Conservation (phyloP, 2,113 vertebrate genomes). For the Varanus komodoensis region DNA sequence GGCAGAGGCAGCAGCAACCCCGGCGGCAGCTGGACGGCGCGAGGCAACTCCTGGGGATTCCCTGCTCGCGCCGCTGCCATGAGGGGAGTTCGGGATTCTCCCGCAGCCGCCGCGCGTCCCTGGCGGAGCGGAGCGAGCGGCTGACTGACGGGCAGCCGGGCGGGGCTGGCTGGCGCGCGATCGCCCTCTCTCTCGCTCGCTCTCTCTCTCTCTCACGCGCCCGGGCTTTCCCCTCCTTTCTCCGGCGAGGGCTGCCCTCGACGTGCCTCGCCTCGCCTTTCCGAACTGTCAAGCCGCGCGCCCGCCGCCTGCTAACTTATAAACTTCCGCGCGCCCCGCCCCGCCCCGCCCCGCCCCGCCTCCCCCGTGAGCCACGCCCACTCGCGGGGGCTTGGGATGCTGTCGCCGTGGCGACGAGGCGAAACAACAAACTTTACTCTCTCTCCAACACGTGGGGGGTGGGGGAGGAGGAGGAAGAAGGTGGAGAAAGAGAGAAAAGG, state of each 20-base stretch:
- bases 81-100: constrained; percentile 39
- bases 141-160: constrained; percentile 39
- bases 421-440: constrained; percentile 77
- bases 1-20: constrained; percentile 27
- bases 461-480: constrained; percentile 42
- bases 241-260: constrained; percentile 27
- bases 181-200: not conserved
- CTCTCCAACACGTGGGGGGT: constrained; percentile 62
- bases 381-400: constrained; percentile 54
- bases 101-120: constrained; percentile 9
- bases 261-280: constrained; percentile 45
- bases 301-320: constrained; percentile 76
- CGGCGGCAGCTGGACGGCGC: constrained; percentile 60
- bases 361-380: constrained; percentile 35
- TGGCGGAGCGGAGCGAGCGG: constrained; percentile 43
- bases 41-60: constrained; percentile 76
- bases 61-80: constrained; percentile 77
- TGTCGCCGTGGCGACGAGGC: constrained; percentile 62
- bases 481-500: constrained; percentile 31
- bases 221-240: not conserved
- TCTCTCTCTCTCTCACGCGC: not conserved
- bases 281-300: constrained; percentile 65
- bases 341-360: constrained; percentile 55
- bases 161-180: constrained; percentile 31
- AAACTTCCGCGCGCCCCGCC: constrained; percentile 68